Evolutionary conservation across 2,113 vertebrate genomes (phyloP).

Genomic region (Myotis yumanensis): DNA sequence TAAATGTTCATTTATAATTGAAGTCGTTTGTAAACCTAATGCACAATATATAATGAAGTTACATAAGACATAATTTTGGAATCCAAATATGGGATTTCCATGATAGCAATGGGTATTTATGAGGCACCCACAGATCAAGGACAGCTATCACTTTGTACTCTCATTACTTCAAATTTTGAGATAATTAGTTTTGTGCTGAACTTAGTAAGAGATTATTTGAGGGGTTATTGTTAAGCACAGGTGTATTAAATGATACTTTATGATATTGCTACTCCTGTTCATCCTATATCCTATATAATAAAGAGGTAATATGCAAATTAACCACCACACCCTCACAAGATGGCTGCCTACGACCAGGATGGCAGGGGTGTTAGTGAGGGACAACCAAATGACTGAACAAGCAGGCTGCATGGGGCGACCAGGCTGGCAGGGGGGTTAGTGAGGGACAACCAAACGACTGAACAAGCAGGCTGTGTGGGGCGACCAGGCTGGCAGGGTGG

Average conservation of each 20-base stretch:
- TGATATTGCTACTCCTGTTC: not conserved
- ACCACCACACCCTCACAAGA: too few species aligned
- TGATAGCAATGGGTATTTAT: not conserved
- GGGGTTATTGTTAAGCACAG: not conserved
- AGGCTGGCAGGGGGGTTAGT: too few species aligned
- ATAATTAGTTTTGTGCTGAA: not conserved
- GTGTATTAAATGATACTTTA: not conserved
- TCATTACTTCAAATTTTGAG: not conserved
- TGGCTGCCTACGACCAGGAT: too few species aligned
- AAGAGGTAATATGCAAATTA: too few species aligned
- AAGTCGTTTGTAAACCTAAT: not conserved
- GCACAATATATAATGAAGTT: not conserved
- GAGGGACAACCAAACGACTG: too few species aligned
- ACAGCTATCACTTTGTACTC: not conserved
- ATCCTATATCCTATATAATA: not conserved
- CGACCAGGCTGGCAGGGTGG: too few species aligned
- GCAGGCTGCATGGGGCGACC: too few species aligned
- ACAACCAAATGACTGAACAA: too few species aligned
- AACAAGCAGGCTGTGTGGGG: too few species aligned
- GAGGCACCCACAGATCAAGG: not conserved
- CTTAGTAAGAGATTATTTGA: not conserved
- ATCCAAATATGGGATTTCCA: not conserved
- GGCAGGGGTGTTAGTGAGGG: too few species aligned
- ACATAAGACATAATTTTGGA: slow-evolving; percentile 6
- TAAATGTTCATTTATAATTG: slow-evolving; percentile 23